Evolutionary conservation across 2,113 vertebrate genomes (phyloP).

Genomic region (Brienomyrus brachyistius): DNA sequence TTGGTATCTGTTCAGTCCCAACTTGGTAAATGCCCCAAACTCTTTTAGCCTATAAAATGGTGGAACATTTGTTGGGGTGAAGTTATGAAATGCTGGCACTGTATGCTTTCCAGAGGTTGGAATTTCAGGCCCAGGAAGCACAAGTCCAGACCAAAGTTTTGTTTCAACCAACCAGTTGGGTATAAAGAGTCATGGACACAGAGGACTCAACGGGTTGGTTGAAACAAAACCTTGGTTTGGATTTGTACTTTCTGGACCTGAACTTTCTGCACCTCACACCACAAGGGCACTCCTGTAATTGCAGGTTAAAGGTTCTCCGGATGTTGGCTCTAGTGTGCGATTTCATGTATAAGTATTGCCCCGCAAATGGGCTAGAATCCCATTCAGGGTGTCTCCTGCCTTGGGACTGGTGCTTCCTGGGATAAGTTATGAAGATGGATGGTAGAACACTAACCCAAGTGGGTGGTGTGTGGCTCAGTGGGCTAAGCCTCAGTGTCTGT

Average conservation of each 20-base stretch:
- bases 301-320: neutral
- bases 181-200: neutral
- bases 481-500: neutral
- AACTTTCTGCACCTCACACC: neutral
- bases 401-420: neutral
- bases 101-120: neutral
- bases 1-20: neutral
- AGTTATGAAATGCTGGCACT: neutral
- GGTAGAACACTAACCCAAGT: neutral
- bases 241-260: neutral
- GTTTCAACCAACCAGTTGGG: neutral
- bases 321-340: neutral
- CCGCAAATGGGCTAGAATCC: neutral
- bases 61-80: neutral
- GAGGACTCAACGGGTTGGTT: neutral
- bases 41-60: neutral
- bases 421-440: neutral
- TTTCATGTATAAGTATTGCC: neutral
- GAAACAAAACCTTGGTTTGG: neutral
- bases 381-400: neutral
- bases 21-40: neutral
- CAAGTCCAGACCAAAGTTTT: neutral
- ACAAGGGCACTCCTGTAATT: neutral
- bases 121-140: neutral
- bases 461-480: neutral